Evolutionary conservation across 2,888 invertebrate genomes (phyloP).

Genomic region (Euzophera pinguis): DNA sequence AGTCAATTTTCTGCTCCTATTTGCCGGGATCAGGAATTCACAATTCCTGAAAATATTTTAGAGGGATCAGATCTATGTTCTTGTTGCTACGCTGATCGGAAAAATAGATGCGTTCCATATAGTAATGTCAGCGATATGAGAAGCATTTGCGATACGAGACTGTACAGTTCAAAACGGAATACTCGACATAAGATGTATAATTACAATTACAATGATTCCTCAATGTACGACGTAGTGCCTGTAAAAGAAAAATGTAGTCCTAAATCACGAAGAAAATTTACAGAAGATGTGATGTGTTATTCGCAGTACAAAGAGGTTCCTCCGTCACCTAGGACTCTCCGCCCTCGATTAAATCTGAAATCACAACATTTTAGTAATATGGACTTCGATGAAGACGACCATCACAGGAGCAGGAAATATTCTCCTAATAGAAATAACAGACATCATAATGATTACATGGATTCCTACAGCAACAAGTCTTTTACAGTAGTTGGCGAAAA

Average conservation of each 20-base stretch:
- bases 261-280: slow-evolving; percentile 53
- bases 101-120: slow-evolving; percentile 22
- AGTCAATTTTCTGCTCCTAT: slow-evolving; percentile 66
- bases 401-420: slow-evolving; percentile 15
- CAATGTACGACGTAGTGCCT: slow-evolving; percentile 59
- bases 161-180: slow-evolving; percentile 45
- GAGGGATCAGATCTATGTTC: slow-evolving; percentile 50
- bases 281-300: slow-evolving; percentile 36
- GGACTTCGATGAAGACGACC: slow-evolving; percentile 38
- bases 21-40: slow-evolving; percentile 58
- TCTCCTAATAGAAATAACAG: background rate
- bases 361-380: slow-evolving; percentile 41
- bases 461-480: slow-evolving; percentile 28
- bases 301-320: slow-evolving; percentile 56
- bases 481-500: slow-evolving; percentile 20
- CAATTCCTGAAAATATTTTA: slow-evolving; percentile 34
- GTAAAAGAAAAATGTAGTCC: slow-evolving; percentile 69
- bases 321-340: slow-evolving; percentile 58
- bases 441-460: slow-evolving; percentile 6
- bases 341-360: slow-evolving; percentile 60
- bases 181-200: slow-evolving; percentile 37
- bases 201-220: slow-evolving; percentile 47
- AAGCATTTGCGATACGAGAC: slow-evolving; percentile 59
- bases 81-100: slow-evolving; percentile 42
- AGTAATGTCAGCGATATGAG: slow-evolving; percentile 43